These are phyloP conservation scores for Apaloderma vittatum DNA, from an alignment of 2,113 vertebrate genomes.

Conservation along the genomic window DNA sequence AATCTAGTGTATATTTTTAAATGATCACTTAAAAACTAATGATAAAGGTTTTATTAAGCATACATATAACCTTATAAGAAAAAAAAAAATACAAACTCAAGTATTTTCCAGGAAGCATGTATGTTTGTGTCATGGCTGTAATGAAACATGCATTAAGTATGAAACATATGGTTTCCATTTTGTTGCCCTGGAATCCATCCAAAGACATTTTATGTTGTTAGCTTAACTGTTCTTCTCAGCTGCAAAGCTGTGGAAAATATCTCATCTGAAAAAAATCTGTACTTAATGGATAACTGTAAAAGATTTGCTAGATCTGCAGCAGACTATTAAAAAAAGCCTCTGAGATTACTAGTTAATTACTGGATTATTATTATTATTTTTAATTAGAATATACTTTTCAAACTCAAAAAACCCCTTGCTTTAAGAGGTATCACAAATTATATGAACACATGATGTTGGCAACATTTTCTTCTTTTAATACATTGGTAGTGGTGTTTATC, in stretches of 20 bases:
- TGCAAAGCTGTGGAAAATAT: constrained; percentile 59
- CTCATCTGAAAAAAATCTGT: constrained; percentile 67
- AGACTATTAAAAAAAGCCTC: not conserved
- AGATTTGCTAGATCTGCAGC: not conserved
- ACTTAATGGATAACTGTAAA: constrained; percentile 27
- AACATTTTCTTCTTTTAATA: constrained; percentile 5
- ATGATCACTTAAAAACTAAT: not conserved
- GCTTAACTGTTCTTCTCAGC: constrained; percentile 62
- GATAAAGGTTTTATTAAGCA: not conserved
- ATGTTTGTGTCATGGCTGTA: constrained; percentile 35
- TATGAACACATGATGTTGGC: not conserved
- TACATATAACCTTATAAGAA: not conserved
- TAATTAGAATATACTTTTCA: not conserved
- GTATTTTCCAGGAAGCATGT: constrained; percentile 1
- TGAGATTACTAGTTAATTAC: not conserved
- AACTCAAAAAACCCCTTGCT: not conserved
- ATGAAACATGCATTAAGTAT: constrained; percentile 59
- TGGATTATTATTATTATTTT: not conserved
- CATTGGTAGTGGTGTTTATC: not conserved
- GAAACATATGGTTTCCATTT: constrained; percentile 74
- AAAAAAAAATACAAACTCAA: not conserved
- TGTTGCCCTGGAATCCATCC: constrained; percentile 57
- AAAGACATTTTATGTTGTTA: constrained; percentile 65
- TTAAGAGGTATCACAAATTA: not conserved
- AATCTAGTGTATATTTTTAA: not conserved